phyloP scores from a whole-genome alignment of 2,113 vertebrate species.

The Ursus arctos region DNA sequence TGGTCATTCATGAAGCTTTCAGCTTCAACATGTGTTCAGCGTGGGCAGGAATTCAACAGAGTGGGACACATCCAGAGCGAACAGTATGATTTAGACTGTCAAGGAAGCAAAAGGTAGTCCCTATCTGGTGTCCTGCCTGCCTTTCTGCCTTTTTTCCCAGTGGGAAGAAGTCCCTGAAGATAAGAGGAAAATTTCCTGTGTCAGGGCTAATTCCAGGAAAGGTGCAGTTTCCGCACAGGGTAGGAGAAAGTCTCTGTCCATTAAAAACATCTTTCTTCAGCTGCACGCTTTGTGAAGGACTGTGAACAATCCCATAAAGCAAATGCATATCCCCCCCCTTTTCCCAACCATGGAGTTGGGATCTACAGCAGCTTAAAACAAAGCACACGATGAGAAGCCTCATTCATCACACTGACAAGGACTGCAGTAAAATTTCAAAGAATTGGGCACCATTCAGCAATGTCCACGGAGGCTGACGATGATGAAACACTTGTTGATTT shows the following conservation, averaged over 20 bases:
- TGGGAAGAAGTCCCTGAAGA: not conserved
- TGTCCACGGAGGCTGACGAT: not conserved
- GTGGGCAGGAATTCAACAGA: not conserved
- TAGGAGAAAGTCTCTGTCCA: conserved; percentile 48
- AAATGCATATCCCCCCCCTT: conserved; percentile 63
- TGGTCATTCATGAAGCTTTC: too few relatives aligned
- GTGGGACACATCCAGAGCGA: not conserved
- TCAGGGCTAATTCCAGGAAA: conserved; percentile 25
- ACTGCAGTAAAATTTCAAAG: not conserved
- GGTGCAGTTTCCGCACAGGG: not conserved
- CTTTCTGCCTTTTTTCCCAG: not conserved
- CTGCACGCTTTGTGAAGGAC: conserved; percentile 70
- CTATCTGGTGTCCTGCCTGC: not conserved
- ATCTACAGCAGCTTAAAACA: conserved; percentile 3
- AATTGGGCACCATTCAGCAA: not conserved
- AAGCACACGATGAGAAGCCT: not conserved
- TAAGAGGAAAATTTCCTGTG: not conserved
- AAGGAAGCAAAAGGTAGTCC: not conserved
- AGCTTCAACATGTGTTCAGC: not conserved
- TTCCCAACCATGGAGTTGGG: conserved; percentile 57
- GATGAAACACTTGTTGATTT: not conserved
- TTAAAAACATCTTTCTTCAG: conserved; percentile 57
- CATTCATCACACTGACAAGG: not conserved
- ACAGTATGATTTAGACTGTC: not conserved
- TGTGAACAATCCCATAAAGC: conserved; percentile 60